Evolutionary conservation across 2,797 vertebrate species (phyloP).

Genomic region (Tokudaia muenninki): DNA sequence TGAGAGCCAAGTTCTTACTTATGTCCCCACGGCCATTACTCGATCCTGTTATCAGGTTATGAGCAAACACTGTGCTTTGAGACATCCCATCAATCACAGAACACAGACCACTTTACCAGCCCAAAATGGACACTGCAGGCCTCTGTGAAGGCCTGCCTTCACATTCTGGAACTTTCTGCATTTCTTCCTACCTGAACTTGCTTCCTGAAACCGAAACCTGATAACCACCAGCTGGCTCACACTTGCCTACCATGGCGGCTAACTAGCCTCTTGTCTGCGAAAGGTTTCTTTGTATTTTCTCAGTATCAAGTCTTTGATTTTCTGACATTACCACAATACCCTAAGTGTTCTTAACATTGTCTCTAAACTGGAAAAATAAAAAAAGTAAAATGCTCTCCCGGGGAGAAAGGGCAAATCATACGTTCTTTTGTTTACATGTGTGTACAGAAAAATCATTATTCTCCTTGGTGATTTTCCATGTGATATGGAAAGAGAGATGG

Average conservation of each 20-base stretch:
- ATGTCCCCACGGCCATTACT: rapidly evolving
- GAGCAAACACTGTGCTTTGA: not conserved
- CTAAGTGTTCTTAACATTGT: constrained; percentile 62
- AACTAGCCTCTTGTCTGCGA: not conserved
- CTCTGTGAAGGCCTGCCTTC: not conserved
- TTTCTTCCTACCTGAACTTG: not conserved
- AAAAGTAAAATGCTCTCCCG: constrained; percentile 50
- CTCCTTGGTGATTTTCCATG: constrained; percentile 80
- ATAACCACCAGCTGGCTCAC: not conserved
- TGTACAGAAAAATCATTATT: constrained; percentile 66
- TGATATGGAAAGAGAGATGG: constrained; percentile 78
- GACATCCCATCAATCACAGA: not conserved
- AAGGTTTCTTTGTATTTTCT: constrained; percentile 58
- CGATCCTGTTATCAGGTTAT: rapidly evolving
- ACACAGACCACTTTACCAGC: not conserved
- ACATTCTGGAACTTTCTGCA: constrained; percentile 55
- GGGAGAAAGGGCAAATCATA: constrained; percentile 74
- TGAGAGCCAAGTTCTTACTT: not conserved
- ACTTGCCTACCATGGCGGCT: not conserved
- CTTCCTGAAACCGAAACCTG: constrained; percentile 1
- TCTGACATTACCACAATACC: constrained; percentile 52
- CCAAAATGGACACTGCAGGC: not conserved
- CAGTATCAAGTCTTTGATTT: constrained; percentile 59
- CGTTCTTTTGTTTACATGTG: constrained; percentile 73
- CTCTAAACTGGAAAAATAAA: constrained; percentile 64